Percentiles rank a stretch among this genome's conserved stretches.
Conservation (phyloP, 2,888 invertebrate species). For the Diarsia brunnea region DNA sequence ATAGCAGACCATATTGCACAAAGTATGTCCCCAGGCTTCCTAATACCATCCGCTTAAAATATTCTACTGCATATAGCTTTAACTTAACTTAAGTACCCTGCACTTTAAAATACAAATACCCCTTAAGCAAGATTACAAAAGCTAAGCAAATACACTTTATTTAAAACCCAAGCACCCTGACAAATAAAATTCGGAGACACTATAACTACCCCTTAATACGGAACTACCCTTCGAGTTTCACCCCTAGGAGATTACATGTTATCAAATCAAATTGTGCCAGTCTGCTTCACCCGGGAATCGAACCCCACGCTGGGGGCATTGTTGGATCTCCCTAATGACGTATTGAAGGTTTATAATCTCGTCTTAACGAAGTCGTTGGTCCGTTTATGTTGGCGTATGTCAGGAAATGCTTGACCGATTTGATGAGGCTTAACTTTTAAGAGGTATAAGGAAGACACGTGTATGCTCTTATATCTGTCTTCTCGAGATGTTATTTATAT, state of each 20-base stretch:
- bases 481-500: neutral
- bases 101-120: constrained; percentile 41
- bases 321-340: constrained; percentile 50
- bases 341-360: constrained; percentile 60
- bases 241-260: constrained; percentile 69
- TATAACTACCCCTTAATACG: constrained; percentile 45
- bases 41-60: neutral
- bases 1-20: neutral
- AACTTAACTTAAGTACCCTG: constrained; percentile 25
- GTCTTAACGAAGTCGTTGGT: constrained; percentile 52
- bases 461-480: neutral
- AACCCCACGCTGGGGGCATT: constrained; percentile 57
- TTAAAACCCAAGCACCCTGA: constrained; percentile 44
- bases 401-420: constrained; percentile 33
- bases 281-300: constrained; percentile 71
- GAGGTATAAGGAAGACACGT: neutral
- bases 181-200: constrained; percentile 45
- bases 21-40: neutral
- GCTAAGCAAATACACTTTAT: constrained; percentile 62
- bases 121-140: constrained; percentile 57
- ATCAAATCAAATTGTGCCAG: constrained; percentile 77
- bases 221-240: constrained; percentile 40
- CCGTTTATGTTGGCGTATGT: constrained; percentile 32
- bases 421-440: constrained; percentile 2
- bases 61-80: constrained; percentile 15